Conservation (phyloP, 2,888 invertebrate species). For the Caenorhabditis sp. region DNA sequence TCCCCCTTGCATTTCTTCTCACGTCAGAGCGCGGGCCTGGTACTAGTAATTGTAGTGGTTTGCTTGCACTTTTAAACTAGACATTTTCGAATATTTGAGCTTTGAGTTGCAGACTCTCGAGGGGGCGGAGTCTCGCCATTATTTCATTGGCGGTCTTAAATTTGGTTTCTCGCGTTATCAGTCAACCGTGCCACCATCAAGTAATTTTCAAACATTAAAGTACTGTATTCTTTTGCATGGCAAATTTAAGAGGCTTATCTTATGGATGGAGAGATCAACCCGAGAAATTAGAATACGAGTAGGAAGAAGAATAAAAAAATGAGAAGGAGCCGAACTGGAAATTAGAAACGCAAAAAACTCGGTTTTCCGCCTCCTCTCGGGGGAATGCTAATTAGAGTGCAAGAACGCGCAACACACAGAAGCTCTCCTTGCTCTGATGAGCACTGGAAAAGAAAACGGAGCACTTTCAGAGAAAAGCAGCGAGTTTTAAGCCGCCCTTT, state of each 20-base stretch:
- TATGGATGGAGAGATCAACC: not conserved
- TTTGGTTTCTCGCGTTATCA: conserved; percentile 12
- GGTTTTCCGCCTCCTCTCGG: conserved; percentile 19
- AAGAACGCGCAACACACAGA: conserved; percentile 46
- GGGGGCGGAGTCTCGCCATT: conserved; percentile 18
- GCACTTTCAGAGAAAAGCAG: conserved; percentile 37
- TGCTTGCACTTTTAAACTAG: conserved; percentile 21
- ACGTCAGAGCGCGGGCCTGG: conserved; percentile 18
- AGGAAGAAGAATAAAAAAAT: not conserved
- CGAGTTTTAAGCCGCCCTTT: conserved; percentile 12
- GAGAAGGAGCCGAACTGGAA: conserved; percentile 29
- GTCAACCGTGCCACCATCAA: conserved; percentile 15
- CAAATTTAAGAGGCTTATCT: conserved; percentile 1
- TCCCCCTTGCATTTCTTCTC: conserved; percentile 9
- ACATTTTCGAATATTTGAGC: not conserved
- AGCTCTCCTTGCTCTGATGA: conserved; percentile 31
- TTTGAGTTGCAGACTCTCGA: not conserved
- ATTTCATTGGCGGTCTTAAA: conserved; percentile 25
- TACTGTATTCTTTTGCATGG: not conserved
- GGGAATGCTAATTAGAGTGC: conserved; percentile 63
- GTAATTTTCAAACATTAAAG: conserved; percentile 5
- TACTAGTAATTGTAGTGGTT: conserved; percentile 29
- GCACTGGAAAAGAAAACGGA: conserved; percentile 19
- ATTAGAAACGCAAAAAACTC: conserved; percentile 35
- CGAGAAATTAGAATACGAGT: conserved; percentile 14